These are phyloP conservation scores for Lophochroa leadbeateri DNA, from an alignment of 2,113 vertebrate species.

Conservation along the genomic window DNA sequence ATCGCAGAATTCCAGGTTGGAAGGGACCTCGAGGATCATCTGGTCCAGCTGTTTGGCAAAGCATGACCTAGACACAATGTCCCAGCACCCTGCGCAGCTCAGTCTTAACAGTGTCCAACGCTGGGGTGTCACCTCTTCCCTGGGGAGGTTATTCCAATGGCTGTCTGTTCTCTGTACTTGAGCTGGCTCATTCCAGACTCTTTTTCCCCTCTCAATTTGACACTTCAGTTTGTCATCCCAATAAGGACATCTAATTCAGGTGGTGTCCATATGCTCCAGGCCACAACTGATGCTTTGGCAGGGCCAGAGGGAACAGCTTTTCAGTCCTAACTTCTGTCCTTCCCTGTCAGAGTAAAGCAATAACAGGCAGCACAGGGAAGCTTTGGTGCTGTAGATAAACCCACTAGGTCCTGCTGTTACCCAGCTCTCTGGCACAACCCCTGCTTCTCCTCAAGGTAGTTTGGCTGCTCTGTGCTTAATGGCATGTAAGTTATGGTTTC, in stretches of 20 bases:
- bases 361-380: not conserved
- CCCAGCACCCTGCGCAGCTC: no score
- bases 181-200: not conserved
- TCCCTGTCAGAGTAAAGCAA: no score
- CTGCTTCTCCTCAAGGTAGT: not conserved
- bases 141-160: no score
- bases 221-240: not conserved
- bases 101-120: no score
- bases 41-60: no score
- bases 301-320: not conserved
- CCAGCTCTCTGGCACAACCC: not conserved
- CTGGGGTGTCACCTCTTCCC: no score
- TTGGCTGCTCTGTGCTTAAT: not conserved
- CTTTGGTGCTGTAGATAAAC: not conserved
- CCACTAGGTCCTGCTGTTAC: no score
- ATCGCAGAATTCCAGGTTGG: no score
- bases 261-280: not conserved
- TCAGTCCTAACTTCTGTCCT: accelerated
- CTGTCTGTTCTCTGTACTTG: no score
- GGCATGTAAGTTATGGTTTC: accelerated
- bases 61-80: no score
- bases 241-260: not conserved
- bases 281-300: not conserved
- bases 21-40: no score
- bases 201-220: not conserved